Evolutionary conservation across 2,113 vertebrate species (phyloP), one percentile per base, ranked within the genome.

Genomic region (Ctenodactylus gundi): DNA sequence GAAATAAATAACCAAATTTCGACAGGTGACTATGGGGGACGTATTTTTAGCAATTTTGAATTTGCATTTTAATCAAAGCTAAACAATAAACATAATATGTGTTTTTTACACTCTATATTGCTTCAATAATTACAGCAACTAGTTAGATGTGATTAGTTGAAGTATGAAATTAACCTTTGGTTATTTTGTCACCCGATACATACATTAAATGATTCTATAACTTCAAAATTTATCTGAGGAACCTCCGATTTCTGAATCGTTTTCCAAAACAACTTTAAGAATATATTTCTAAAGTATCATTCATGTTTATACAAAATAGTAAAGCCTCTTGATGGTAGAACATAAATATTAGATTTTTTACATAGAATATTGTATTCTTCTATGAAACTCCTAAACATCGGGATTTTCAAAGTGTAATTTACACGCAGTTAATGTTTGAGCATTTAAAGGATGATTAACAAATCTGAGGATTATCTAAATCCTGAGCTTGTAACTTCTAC

Each of bases 381-480:
- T 95, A 9, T 87, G 55, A 77, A 60, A 72, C 13, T 9, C 3
- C 46, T 23, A 68, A 41, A 49, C 15, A 9, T 81, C 62, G 65
- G n/a, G 34, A 20, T 87, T 90, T 90, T 76, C 12, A 76, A 77
- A 51, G 23, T 64, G 6, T 70, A 58, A 75, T 93, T 88, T 90
- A 62, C 2, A 46, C 44, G 17, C 27, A 41, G 80, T 18, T 49
- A 88, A 36, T 64, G 23, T 88, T 85, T 93, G 70, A 8, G 5
- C 27, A 70, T 88, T 80, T 36, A 62, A 85, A 51, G 23, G 9
- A 20, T 85, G 39, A 58, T 64, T 57, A 51, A 68, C 4, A 64
- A 85, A 85, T 91, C 20, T 57, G n/a, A 88, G 55, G 65, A 77
- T 88, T 88, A 85, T 81, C 62, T 94, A 85, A 85, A 91, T 85